Evolutionary conservation across 2,888 invertebrate species (phyloP).

Genomic region (Nematopogon swammerdamellus): DNA sequence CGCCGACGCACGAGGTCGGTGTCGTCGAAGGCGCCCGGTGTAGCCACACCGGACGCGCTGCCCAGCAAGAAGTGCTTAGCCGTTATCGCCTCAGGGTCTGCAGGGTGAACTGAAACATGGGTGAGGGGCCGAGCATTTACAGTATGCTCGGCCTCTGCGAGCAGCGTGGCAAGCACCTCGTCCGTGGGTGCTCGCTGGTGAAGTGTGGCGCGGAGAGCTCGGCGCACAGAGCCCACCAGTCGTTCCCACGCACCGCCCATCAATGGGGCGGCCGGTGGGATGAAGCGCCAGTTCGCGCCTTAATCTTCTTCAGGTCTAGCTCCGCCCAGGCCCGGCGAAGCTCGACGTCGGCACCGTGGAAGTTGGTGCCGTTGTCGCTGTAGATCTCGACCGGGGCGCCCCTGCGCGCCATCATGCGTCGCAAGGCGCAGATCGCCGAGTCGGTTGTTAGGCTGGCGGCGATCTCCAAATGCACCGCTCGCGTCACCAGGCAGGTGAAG

Average conservation of each 20-base stretch:
- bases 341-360: background rate
- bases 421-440: conserved; percentile 1
- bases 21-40: background rate
- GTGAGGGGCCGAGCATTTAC: conserved; percentile 12
- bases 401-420: conserved; percentile 11
- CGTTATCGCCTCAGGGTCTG: conserved; percentile 10
- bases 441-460: background rate
- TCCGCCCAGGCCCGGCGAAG: background rate
- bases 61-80: conserved; percentile 13
- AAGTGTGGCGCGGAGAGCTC: background rate
- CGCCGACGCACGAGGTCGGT: conserved; percentile 2
- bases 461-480: background rate
- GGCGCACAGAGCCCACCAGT: background rate
- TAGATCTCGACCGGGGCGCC: conserved; percentile 10
- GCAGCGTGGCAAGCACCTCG: background rate
- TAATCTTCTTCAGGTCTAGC: background rate
- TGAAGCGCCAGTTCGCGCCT: background rate
- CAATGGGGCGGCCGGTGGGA: background rate
- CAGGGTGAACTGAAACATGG: conserved; percentile 9
- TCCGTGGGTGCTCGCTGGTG: background rate
- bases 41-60: conserved; percentile 7
- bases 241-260: background rate
- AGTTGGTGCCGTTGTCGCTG: conserved; percentile 1
- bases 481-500: conserved; percentile 5
- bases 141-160: background rate